phyloP scores from a whole-genome alignment of 2,888 invertebrate species.

The Microplitis manilae region DNA sequence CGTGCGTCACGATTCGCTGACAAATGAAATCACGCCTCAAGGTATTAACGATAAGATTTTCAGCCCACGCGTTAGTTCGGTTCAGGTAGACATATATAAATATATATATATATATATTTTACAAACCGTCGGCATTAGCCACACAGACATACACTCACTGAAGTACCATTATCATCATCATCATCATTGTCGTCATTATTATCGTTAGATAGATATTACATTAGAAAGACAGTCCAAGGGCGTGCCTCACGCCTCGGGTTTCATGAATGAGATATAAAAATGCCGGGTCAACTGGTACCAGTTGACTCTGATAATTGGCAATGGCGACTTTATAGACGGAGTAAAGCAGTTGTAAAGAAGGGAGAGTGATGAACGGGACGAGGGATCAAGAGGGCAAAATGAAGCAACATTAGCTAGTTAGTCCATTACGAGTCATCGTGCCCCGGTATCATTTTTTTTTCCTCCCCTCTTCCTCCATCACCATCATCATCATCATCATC shows the following conservation, averaged over 20 bases:
- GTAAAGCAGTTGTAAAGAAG: constrained; percentile 20
- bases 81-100: not conserved
- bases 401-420: constrained; percentile 67
- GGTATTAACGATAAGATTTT: not conserved
- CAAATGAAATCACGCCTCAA: constrained; percentile 13
- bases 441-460: constrained; percentile 38
- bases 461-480: constrained; percentile 40
- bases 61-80: not conserved
- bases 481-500: constrained; percentile 38
- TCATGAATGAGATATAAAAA: constrained; percentile 48
- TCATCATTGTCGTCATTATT: too few relatives aligned
- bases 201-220: not conserved
- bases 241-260: constrained; percentile 12
- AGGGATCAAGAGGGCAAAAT: constrained; percentile 67
- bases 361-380: constrained; percentile 50
- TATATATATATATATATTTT: not conserved
- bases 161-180: too few relatives aligned
- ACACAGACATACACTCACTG: too few relatives aligned
- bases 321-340: constrained; percentile 28
- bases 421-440: constrained; percentile 62
- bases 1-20: constrained; percentile 23
- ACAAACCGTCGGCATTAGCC: too few relatives aligned
- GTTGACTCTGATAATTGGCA: constrained; percentile 67
- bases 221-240: not conserved
- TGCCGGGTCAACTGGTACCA: constrained; percentile 65